A percentile compares a stretch with the other conserved stretches of the same genome.
Conservation (phyloP, 1,140 invertebrate genomes). For the Cydia strobilella region DNA sequence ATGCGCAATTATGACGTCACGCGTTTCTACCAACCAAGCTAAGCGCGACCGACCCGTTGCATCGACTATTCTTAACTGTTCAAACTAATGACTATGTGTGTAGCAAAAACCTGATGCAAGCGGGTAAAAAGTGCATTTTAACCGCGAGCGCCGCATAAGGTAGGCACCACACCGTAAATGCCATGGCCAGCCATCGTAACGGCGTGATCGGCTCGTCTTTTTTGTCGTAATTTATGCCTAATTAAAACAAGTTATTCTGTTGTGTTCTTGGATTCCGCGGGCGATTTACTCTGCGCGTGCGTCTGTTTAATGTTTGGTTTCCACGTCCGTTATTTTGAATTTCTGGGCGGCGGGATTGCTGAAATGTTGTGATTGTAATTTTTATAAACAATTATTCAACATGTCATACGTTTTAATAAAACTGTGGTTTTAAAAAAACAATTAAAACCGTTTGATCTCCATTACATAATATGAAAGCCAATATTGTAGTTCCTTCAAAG, state of each 20-base stretch:
- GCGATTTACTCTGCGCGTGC: conserved; percentile 58
- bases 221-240: conserved; percentile 54
- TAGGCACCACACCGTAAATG: conserved; percentile 70
- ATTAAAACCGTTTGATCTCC: background rate
- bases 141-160: conserved; percentile 56
- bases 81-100: conserved; percentile 40
- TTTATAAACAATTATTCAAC: conserved; percentile 15
- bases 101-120: conserved; percentile 42
- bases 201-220: conserved; percentile 55
- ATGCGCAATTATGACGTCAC: conserved; percentile 23
- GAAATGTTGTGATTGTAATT: conserved; percentile 2
- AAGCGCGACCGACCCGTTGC: conserved; percentile 42
- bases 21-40: conserved; percentile 9
- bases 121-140: conserved; percentile 61
- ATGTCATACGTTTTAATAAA: background rate
- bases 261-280: conserved; percentile 58
- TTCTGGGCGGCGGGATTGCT: conserved; percentile 38
- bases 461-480: too few species aligned
- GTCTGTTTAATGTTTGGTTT: conserved; percentile 59
- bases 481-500: too few species aligned
- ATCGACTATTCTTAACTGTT: conserved; percentile 36
- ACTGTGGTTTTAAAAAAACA: background rate
- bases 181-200: conserved; percentile 72
- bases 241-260: conserved; percentile 71
- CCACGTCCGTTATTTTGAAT: conserved; percentile 64